These are phyloP conservation scores for Dipodomys spectabilis DNA, from an alignment of 2,113 vertebrate species.

Conservation along the genomic window DNA sequence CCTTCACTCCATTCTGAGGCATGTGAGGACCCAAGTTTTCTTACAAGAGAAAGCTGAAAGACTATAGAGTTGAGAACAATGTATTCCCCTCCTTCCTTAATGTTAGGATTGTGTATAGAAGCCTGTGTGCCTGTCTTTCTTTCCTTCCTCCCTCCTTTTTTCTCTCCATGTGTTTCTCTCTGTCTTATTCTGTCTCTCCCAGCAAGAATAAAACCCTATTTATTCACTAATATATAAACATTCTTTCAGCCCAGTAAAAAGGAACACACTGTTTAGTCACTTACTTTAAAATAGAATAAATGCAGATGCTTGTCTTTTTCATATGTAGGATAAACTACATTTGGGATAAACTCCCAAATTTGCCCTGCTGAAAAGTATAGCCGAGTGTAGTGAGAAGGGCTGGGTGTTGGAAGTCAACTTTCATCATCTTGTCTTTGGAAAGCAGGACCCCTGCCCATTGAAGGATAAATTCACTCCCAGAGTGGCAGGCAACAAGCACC, in stretches of 20 bases:
- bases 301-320: conserved; percentile 38
- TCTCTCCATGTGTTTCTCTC: no score
- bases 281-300: conserved; percentile 32
- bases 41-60: not conserved
- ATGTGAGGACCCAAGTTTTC: not conserved
- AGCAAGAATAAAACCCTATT: not conserved
- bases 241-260: not conserved
- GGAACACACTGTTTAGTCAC: conserved; percentile 9
- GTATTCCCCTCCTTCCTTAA: not conserved
- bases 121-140: not conserved
- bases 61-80: not conserved
- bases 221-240: not conserved
- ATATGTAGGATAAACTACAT: conserved; percentile 27
- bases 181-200: not conserved
- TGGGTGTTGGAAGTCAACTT: conserved; percentile 44
- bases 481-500: conserved; percentile 78
- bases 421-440: conserved; percentile 52
- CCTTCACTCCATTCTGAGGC: not conserved
- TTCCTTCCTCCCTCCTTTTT: not conserved
- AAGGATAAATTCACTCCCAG: conserved; percentile 64
- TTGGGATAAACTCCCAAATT: not conserved
- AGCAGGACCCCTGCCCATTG: conserved; percentile 55
- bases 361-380: not conserved
- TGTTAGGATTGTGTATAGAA: not conserved
- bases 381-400: not conserved